Evolutionary conservation across 2,113 vertebrate species (phyloP).

Genomic region (Thermophis baileyi): DNA sequence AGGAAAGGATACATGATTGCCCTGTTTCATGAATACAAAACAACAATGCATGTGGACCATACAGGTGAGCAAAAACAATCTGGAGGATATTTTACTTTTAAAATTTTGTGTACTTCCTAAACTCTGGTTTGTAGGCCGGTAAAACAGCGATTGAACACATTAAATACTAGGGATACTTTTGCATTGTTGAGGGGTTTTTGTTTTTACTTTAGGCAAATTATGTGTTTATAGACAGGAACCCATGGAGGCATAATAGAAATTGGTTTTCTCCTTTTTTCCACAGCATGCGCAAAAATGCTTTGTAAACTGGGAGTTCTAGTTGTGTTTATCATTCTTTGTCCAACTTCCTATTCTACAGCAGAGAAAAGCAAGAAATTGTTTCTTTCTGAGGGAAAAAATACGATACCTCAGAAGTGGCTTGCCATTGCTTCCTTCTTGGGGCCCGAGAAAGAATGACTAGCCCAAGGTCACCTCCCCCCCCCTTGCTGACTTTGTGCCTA

Average conservation of each 20-base stretch:
- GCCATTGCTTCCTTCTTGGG: not conserved
- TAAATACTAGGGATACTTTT: not conserved
- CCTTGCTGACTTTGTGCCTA: not conserved
- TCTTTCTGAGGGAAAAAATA: not conserved
- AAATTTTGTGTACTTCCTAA: not conserved
- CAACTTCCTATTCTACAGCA: not conserved
- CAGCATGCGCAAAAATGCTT: not conserved
- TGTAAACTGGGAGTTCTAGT: not conserved
- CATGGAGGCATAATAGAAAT: not conserved
- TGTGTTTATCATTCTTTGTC: not conserved
- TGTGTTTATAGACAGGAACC: not conserved
- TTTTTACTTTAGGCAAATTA: not conserved
- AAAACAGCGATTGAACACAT: not conserved
- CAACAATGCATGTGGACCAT: not conserved
- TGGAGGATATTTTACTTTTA: not conserved
- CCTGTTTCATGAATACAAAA: not conserved
- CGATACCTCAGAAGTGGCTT: not conserved
- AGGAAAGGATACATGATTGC: not conserved
- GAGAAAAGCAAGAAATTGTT: not conserved
- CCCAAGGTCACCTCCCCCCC: not conserved
- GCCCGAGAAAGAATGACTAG: not conserved
- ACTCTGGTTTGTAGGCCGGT: not conserved
- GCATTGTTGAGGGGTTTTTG: not conserved
- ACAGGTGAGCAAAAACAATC: not conserved
- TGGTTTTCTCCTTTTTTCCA: not conserved